Evolutionary conservation across 2,113 vertebrate species (phyloP).

Genomic region (Ariopsis seemanni): DNA sequence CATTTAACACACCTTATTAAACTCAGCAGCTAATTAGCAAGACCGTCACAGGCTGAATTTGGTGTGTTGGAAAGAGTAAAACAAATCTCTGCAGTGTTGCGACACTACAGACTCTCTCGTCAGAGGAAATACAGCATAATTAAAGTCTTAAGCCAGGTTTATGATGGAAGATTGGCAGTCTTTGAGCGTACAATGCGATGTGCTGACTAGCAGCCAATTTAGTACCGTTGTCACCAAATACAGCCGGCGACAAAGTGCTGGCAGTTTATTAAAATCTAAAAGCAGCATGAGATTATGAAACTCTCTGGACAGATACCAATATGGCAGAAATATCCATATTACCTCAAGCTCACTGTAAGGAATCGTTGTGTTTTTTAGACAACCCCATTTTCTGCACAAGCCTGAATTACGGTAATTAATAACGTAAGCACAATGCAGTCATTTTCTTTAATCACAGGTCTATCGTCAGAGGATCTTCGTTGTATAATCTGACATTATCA

Average conservation of each 20-base stretch:
- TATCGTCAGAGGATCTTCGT: not conserved
- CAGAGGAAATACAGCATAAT: not conserved
- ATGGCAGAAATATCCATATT: not conserved
- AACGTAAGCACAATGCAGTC: not conserved
- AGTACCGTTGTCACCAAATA: not conserved
- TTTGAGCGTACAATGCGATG: not conserved
- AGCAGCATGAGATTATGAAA: not conserved
- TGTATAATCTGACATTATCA: not conserved
- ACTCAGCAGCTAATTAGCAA: not conserved
- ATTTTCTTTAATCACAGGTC: not conserved
- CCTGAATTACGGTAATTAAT: not conserved
- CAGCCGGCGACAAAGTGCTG: not conserved
- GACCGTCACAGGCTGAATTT: not conserved
- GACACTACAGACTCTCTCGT: not conserved
- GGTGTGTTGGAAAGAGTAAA: not conserved
- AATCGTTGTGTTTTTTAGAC: not conserved
- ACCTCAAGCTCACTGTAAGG: not conserved
- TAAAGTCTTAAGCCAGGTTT: not conserved
- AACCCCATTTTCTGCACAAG: not conserved
- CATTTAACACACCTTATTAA: constrained; percentile 25
- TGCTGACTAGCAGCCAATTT: not conserved
- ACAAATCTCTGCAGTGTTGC: constrained; percentile 2
- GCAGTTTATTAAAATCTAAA: not conserved
- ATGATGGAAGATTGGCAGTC: not conserved
- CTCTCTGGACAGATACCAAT: not conserved